A percentile compares a stretch with the other conserved stretches of the same genome.
Conservation (phyloP, 2,888 invertebrate genomes). For the Cynaeus angustus region DNA sequence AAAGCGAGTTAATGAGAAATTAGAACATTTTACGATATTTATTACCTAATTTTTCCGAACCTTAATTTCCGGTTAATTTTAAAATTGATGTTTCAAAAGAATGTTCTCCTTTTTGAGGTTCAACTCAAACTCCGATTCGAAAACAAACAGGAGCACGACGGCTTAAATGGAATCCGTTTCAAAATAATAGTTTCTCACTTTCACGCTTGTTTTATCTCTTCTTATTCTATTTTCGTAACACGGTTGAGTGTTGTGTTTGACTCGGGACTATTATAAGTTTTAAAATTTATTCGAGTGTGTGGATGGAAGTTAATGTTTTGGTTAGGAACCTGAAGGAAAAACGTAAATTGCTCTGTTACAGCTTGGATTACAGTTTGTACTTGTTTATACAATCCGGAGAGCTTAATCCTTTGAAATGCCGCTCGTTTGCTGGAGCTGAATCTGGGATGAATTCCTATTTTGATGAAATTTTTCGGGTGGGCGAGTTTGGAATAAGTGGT, state of each 20-base stretch:
- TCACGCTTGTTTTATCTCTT: conserved; percentile 5
- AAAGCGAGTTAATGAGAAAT: not conserved
- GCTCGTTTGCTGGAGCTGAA: conserved; percentile 3
- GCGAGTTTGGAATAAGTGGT: not conserved
- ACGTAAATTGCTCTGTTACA: not conserved
- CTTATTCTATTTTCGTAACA: conserved; percentile 11
- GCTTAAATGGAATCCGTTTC: conserved; percentile 1
- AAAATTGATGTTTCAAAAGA: no score
- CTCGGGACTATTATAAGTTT: conserved; percentile 1
- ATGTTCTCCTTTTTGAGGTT: no score
- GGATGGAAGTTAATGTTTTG: conserved; percentile 3
- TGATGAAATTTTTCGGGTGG: conserved; percentile 6
- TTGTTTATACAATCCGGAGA: conserved; percentile 12
- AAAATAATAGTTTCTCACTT: conserved; percentile 5
- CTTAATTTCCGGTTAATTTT: no score
- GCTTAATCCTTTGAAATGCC: conserved; percentile 22
- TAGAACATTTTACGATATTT: conserved; percentile 1
- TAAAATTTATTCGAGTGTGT: conserved; percentile 13
- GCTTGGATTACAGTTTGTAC: conserved; percentile 19
- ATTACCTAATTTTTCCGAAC: not conserved
- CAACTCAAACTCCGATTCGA: no score
- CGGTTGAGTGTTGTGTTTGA: not conserved
- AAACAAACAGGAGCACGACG: not conserved
- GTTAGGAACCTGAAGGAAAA: conserved; percentile 10
- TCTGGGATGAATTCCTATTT: conserved; percentile 7